Evolutionary conservation across 2,888 invertebrate species (phyloP), one percentile per base, ranked within the genome.

Genomic region (Choristoneura rosaceana): DNA sequence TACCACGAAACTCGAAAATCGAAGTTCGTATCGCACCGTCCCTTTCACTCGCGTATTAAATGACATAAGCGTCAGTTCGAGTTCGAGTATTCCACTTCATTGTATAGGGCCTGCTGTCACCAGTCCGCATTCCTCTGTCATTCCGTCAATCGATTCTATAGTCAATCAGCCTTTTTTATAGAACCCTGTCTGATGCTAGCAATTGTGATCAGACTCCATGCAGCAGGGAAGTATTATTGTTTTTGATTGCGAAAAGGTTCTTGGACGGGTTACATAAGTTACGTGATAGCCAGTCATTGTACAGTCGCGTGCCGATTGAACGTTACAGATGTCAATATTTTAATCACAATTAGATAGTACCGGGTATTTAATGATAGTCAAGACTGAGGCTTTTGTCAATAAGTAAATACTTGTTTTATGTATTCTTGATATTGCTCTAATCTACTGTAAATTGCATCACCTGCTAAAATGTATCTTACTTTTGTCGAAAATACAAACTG

Each of bases 251-350:
- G 55, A 55, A 55, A 25, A 25, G 55, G 25, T 55, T 47, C 47
- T 47, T 25, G 25, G 4, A 4, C 12, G 25, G 55, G 59, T 62
- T 45, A 14, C 62, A 43, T 15, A 59, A 59, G 59, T 66, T 71
- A 61, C 71, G 66, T 71, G 71, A 67, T 66, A 65, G 41, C 60
- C 15, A 15, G 17, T 43, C 61, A 33, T 61, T 60, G 64, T 45
- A 14, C 59, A 55, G 14, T 71, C 55, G 71, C 71, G 70, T 70
- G 70, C 60, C 70, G 33, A 52, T 62, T 34, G 45, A 25, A 25
- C 66, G 61, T 70, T 65, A 65, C 71, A 66, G 34, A 61, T 71
- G 71, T 67, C 71, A 67, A 61, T 67, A 71, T 71, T 61, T 43
- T 64, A 60, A 61, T 61, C 60, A 50, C 60, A 70, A 65, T 60